Evolutionary conservation across 2,113 vertebrate genomes (phyloP), one percentile per base, ranked within the genome.

Genomic region (Oreochromis spilurus): DNA sequence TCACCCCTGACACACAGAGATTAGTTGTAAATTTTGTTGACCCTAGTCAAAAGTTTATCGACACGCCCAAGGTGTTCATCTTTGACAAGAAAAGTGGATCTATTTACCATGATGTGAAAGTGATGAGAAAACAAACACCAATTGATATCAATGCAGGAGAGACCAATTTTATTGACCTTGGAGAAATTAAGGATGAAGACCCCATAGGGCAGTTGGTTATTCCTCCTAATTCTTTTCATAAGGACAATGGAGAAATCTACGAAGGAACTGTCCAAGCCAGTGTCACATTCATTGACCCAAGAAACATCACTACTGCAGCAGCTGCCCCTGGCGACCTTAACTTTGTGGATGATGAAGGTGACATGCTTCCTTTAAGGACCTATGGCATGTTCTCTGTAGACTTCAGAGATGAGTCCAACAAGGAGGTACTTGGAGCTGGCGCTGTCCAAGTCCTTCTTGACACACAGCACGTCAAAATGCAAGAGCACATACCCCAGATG

Each of bases 321-420:
- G 96, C 98, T 0, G 96, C 98, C 17, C 97, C 99, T 43, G 99
- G 97, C 0, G 99, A 99, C 93, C 97, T 99, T 82, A 98, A 97
- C 91, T 99, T 97, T 31, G 88, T 97, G 38, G 81, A 98, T 1
- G n/a, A 95, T 0, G 97, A 98, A 3, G 99, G 99, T 1, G 97
- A 98, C 24, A 95, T 98, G 60, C 95, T 97, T 1, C 98, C 97
- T 1, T 95, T 99, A 81, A 94, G 98, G 87, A 99, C 98, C 26
- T 99, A 99, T 0, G 99, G 99, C 24, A 99, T 99, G 98, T 99
- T 99, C 43, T 97, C 97, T 0, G 97, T 98, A 86, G 98, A 99
- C 89, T 98, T 99, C 84, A 95, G 97, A 31, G 98, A 98, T 0
- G 95, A 96, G 1, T 93, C 85, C 50, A 97, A 97, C 1, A 88